phyloP scores from a whole-genome alignment of 2,888 invertebrate species.

The Tachystola acroxantha region DNA sequence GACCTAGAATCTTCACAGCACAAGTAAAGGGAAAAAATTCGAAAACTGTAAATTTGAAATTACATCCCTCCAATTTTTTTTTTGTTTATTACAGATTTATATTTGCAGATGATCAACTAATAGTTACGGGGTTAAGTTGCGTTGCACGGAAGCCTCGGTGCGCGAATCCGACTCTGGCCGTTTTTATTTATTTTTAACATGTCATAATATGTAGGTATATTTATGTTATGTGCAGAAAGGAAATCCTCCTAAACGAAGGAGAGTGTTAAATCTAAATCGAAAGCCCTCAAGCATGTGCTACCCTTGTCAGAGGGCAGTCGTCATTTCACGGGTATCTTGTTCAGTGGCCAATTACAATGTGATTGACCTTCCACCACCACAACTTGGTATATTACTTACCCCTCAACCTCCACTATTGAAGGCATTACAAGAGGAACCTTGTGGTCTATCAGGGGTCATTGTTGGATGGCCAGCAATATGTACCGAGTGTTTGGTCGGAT shows the following conservation, averaged over 20 bases:
- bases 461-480: conserved; percentile 31
- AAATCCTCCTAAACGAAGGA: conserved; percentile 7
- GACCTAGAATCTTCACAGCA: too few species aligned
- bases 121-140: too few species aligned
- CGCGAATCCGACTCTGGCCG: too few species aligned
- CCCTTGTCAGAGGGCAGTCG: conserved; percentile 67
- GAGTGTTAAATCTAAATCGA: conserved; percentile 48
- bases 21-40: too few species aligned
- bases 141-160: too few species aligned
- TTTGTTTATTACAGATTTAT: too few species aligned
- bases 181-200: too few species aligned
- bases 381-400: conserved; percentile 23
- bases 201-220: too few species aligned
- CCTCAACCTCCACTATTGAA: conserved; percentile 6
- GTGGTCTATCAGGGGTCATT: conserved; percentile 27
- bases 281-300: conserved; percentile 45
- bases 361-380: conserved; percentile 52
- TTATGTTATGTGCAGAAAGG: too few species aligned
- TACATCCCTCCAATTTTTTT: too few species aligned
- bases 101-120: too few species aligned
- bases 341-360: conserved; percentile 67
- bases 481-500: conserved; percentile 60
- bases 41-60: too few species aligned
- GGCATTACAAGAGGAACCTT: conserved; percentile 12
- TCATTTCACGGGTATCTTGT: conserved; percentile 73